Evolutionary conservation across 2,113 vertebrate genomes (phyloP).

Genomic region (Etia nguti): DNA sequence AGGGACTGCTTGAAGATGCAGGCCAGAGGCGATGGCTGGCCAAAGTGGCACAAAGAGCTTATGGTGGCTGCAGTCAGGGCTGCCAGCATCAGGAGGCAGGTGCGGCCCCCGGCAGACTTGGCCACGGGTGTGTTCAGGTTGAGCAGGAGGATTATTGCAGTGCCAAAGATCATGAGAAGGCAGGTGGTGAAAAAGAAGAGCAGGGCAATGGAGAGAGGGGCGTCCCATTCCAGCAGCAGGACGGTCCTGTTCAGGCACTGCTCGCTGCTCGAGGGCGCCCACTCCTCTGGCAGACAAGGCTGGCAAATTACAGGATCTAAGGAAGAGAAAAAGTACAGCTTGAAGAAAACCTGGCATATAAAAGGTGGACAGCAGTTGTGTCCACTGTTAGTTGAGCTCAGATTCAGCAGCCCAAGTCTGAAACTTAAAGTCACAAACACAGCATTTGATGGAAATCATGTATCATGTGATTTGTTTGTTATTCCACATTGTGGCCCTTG

Average conservation of each 20-base stretch:
- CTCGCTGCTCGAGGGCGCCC: slow-evolving; percentile 66
- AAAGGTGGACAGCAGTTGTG: not conserved
- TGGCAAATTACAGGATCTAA: slow-evolving; percentile 72
- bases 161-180: slow-evolving; percentile 66
- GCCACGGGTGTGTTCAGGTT: slow-evolving; percentile 75
- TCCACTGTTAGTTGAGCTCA: not conserved
- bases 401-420: not conserved
- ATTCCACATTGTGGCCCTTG: not conserved
- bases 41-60: slow-evolving; percentile 68
- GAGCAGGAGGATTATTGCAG: slow-evolving; percentile 63
- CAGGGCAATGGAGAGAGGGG: slow-evolving; percentile 56
- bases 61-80: slow-evolving; percentile 59
- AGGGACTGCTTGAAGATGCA: slow-evolving; percentile 74
- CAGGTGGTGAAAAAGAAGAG: slow-evolving; percentile 64
- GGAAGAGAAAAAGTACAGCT: not conserved
- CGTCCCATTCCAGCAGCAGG: slow-evolving; percentile 67
- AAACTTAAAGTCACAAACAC: not conserved
- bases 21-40: slow-evolving; percentile 46
- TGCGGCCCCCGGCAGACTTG: slow-evolving; percentile 77
- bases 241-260: slow-evolving; percentile 61
- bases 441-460: not conserved
- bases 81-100: slow-evolving; percentile 79
- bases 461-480: not conserved
- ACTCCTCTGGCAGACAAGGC: slow-evolving; percentile 61
- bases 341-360: not conserved